Conservation (phyloP, 2,797 vertebrate genomes). For the Squalus acanthias region DNA sequence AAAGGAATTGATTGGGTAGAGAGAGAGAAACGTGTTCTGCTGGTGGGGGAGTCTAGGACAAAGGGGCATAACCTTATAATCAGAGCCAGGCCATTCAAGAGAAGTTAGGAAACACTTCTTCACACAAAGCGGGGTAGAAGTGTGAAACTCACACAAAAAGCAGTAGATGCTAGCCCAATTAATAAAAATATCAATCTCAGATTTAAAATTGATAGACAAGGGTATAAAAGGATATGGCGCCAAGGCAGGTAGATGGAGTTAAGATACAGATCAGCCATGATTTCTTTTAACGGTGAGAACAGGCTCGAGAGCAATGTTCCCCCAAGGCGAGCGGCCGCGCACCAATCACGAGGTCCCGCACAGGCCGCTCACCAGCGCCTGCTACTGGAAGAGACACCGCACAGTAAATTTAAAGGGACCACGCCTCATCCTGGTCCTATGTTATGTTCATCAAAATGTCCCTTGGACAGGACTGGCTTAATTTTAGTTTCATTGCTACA, state of each 20-base stretch:
- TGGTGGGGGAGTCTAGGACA: too few relatives aligned
- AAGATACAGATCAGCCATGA: too few relatives aligned
- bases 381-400: too few relatives aligned
- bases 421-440: not conserved
- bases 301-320: too few relatives aligned
- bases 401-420: too few relatives aligned
- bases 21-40: not conserved
- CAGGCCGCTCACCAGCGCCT: too few relatives aligned
- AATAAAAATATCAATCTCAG: not conserved
- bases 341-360: too few relatives aligned
- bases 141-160: not conserved
- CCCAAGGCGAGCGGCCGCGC: too few relatives aligned
- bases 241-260: not conserved
- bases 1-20: not conserved
- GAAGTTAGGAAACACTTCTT: not conserved
- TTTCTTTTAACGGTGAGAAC: not conserved
- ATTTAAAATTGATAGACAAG: not conserved
- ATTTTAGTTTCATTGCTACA: not conserved
- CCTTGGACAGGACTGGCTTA: not conserved
- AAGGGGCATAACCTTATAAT: not conserved
- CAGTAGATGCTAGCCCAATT: not conserved
- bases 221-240: not conserved
- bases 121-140: too few relatives aligned
- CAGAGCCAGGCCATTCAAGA: not conserved
- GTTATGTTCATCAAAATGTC: not conserved